These are phyloP conservation scores for Chrysocyon brachyurus DNA, from an alignment of 2,797 vertebrate genomes.

Conservation along the genomic window DNA sequence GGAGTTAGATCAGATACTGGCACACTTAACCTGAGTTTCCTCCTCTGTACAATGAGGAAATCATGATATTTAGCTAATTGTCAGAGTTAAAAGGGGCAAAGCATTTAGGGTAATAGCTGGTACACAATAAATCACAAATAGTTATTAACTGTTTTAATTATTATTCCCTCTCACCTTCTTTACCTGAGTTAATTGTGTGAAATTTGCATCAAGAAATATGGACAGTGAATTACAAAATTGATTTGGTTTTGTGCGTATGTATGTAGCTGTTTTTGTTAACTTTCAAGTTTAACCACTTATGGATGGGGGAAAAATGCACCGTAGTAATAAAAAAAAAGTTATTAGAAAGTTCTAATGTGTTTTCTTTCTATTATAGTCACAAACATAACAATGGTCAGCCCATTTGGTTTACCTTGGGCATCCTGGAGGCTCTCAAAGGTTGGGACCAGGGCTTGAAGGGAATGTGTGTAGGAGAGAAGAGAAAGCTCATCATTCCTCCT, in stretches of 20 bases:
- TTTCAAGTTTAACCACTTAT: not conserved
- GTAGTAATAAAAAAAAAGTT: not conserved
- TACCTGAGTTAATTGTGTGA: not conserved
- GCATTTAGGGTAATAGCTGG: not conserved
- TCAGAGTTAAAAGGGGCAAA: slow-evolving; percentile 50
- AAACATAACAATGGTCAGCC: slow-evolving; percentile 94
- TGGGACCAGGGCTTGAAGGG: slow-evolving; percentile 96
- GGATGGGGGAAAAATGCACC: slow-evolving; percentile 8
- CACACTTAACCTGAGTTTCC: not conserved
- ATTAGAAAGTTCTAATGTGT: slow-evolving; percentile 52
- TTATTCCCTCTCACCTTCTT: not conserved
- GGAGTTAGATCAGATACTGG: not conserved
- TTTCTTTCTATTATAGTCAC: slow-evolving; percentile 89
- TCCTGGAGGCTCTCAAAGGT: slow-evolving; percentile 94
- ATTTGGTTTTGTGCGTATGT: not conserved
- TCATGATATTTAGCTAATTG: not conserved
- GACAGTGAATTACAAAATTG: not conserved
- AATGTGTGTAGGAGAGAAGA: slow-evolving; percentile 96
- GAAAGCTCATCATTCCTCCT: slow-evolving; percentile 94
- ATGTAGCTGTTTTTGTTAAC: slow-evolving; percentile 26
- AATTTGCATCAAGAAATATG: slow-evolving; percentile 44
- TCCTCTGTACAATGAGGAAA: not conserved
- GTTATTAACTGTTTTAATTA: slow-evolving; percentile 6
- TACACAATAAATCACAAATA: not conserved
- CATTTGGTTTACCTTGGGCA: slow-evolving; percentile 97